Percentiles rank a stretch among this genome's conserved stretches.
Conservation (phyloP, 2,113 vertebrate genomes). For the Bos javanicus region DNA sequence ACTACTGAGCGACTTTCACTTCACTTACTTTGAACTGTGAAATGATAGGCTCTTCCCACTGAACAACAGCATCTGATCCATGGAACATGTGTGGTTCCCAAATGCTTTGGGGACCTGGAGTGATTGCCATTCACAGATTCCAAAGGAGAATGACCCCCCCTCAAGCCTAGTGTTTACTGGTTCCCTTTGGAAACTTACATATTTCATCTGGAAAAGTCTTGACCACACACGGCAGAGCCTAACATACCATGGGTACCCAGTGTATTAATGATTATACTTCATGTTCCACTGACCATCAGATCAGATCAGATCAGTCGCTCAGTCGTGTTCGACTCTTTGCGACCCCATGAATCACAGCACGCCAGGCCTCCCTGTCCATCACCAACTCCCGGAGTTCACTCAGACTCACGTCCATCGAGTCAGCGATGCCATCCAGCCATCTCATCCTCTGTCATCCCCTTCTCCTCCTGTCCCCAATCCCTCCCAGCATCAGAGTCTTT, state of each 20-base stretch:
- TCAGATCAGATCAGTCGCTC: too few species aligned
- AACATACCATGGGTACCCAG: not conserved
- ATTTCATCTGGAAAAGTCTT: not conserved
- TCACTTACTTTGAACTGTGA: not conserved
- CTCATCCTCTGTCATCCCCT: too few species aligned
- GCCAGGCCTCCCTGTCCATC: too few species aligned
- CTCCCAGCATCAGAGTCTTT: too few species aligned
- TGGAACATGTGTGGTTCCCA: not conserved
- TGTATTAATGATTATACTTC: not conserved
- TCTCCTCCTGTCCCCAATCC: too few species aligned
- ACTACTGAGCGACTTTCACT: not conserved
- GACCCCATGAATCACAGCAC: fast-evolving
- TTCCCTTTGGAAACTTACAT: not conserved
- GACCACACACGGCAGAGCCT: not conserved
- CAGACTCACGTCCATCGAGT: too few species aligned
- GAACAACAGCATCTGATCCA: not conserved
- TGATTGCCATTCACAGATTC: not conserved
- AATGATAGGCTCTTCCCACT: not conserved
- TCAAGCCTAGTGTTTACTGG: not conserved
- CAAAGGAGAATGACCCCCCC: fast-evolving
- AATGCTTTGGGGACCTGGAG: not conserved
- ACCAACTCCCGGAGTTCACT: too few species aligned
- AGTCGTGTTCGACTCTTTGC: too few species aligned
- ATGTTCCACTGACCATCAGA: not conserved
- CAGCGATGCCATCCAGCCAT: too few species aligned